Evolutionary conservation across 2,888 invertebrate genomes (phyloP).

Genomic region (Caenorhabditis zanzibari): DNA sequence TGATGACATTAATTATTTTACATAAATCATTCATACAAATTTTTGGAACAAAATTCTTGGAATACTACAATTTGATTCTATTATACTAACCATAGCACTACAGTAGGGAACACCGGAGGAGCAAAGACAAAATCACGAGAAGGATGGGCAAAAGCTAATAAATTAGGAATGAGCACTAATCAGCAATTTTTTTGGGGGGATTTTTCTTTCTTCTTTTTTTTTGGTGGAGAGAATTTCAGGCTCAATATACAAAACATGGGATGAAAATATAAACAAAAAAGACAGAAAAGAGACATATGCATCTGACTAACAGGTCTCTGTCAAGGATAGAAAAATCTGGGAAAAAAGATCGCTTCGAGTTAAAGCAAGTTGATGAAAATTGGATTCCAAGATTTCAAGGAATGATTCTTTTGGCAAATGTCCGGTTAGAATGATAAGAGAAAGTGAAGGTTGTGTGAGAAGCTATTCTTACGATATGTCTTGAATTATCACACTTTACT

Average conservation of each 20-base stretch:
- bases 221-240: not conserved
- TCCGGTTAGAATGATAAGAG: not conserved
- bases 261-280: not conserved
- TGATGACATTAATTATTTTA: conserved; percentile 48
- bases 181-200: not conserved
- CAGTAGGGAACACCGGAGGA: conserved; percentile 24
- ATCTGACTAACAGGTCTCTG: conserved; percentile 34
- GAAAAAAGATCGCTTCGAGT: conserved; percentile 48
- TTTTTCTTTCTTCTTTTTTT: conserved; percentile 19
- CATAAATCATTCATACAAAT: conserved; percentile 58
- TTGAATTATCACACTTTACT: conserved; percentile 38
- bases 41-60: not conserved
- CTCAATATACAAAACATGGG: not conserved
- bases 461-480: conserved; percentile 34
- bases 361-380: conserved; percentile 43
- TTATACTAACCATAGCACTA: not conserved
- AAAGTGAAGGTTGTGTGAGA: conserved; percentile 20
- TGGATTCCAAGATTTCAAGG: conserved; percentile 20
- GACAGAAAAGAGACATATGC: not conserved
- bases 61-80: not conserved
- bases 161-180: conserved; percentile 2
- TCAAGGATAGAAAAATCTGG: conserved; percentile 4
- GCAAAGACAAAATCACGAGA: conserved; percentile 28
- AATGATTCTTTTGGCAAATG: conserved; percentile 8
- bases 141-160: conserved; percentile 10